Percentiles rank a stretch among this genome's conserved stretches.
phyloP scores from a whole-genome alignment of 1,140 invertebrate species.

The Drosophila fuyamai region DNA sequence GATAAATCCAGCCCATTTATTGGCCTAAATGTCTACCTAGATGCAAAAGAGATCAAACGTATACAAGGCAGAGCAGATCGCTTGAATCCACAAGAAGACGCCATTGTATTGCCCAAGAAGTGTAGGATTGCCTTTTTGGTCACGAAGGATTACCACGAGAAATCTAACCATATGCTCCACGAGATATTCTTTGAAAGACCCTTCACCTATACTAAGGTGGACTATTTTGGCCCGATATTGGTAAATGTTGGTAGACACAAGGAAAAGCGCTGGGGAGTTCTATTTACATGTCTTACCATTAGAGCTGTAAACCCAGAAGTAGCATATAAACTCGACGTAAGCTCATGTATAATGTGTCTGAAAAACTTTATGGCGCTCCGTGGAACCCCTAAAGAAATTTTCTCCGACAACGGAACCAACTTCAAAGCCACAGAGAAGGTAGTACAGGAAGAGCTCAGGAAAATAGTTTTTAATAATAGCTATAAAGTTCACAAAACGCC shows the following conservation, averaged over 20 bases:
- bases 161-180: no score
- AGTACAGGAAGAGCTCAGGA: not conserved
- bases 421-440: constrained; percentile 8
- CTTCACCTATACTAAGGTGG: no score
- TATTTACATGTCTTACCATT: not conserved
- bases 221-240: no score
- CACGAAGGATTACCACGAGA: no score
- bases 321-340: not conserved
- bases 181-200: no score
- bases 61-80: no score
- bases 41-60: no score
- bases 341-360: constrained; percentile 3
- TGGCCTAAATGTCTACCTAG: no score
- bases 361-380: constrained; percentile 1
- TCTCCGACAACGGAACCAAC: constrained; percentile 9
- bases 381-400: constrained; percentile 2
- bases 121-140: no score
- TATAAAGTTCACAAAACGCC: not conserved
- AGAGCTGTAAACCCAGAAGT: not conserved
- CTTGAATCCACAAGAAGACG: no score
- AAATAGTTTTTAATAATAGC: constrained; percentile 1
- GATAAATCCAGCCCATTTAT: no score
- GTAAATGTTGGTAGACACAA: not conserved
- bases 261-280: constrained; percentile 1
- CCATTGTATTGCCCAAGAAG: no score